phyloP scores from a whole-genome alignment of 2,797 vertebrate species.

The Chrosomus eos region DNA sequence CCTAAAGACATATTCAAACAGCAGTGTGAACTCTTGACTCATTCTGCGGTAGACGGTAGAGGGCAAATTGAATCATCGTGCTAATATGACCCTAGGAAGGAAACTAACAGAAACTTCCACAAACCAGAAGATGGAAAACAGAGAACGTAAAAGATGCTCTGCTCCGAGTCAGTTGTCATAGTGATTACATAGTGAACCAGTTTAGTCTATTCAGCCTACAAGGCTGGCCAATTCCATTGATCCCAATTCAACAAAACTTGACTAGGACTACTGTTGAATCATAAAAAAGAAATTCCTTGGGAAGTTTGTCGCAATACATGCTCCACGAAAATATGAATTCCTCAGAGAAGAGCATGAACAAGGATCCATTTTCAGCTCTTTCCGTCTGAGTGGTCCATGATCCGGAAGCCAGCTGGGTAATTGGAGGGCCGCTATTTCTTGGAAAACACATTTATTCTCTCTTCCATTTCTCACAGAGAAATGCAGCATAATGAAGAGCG shows the following conservation, averaged over 20 bases:
- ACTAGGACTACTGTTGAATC: neutral
- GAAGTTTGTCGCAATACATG: neutral
- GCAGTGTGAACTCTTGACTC: conserved; percentile 46
- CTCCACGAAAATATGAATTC: conserved; percentile 40
- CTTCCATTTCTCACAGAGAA: conserved; percentile 47
- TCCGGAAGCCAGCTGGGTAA: conserved; percentile 41
- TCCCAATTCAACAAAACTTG: neutral
- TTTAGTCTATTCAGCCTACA: neutral
- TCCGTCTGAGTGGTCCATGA: conserved; percentile 35
- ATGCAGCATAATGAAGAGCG: conserved; percentile 60
- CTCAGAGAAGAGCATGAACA: conserved; percentile 12
- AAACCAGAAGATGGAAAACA: conserved; percentile 28
- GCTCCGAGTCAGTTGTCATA: conserved; percentile 26
- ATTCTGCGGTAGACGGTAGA: conserved; percentile 33
- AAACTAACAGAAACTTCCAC: conserved; percentile 46
- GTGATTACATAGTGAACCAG: conserved; percentile 4
- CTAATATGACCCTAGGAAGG: conserved; percentile 49
- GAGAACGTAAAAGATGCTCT: conserved; percentile 22
- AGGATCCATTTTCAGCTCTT: conserved; percentile 53
- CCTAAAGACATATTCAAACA: conserved; percentile 19
- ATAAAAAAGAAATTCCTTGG: neutral
- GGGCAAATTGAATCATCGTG: conserved; percentile 46
- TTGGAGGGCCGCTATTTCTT: conserved; percentile 33
- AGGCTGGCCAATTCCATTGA: neutral
- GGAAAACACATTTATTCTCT: conserved; percentile 46